Conservation (phyloP, 1,140 invertebrate genomes). For the Pseudomyrmex concolor region DNA sequence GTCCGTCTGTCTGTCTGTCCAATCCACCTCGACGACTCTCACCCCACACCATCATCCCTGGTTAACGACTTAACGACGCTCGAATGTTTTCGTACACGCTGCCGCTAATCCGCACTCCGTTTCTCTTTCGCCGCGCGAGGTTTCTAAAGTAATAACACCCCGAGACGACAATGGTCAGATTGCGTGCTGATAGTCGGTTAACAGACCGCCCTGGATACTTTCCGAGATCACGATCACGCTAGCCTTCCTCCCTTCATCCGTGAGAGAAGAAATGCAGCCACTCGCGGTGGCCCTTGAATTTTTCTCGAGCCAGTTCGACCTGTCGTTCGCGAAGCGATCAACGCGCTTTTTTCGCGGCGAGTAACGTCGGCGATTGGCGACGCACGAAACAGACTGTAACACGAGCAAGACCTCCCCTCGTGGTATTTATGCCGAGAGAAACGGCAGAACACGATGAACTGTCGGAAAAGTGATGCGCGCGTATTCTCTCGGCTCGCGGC, state of each 20-base stretch:
- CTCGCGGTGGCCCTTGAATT: conserved; percentile 56
- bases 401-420: not conserved
- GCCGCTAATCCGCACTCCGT: conserved; percentile 36
- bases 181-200: conserved; percentile 69
- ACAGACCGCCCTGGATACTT: conserved; percentile 23
- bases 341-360: no score
- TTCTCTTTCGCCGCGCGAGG: not conserved
- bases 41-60: not conserved
- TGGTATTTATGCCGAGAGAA: not conserved
- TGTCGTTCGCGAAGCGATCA: conserved; percentile 14
- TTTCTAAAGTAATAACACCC: conserved; percentile 37
- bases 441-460: not conserved
- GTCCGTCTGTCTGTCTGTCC: not conserved
- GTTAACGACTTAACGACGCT: conserved; percentile 37
- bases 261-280: conserved; percentile 21
- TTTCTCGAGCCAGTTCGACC: not conserved
- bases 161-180: conserved; percentile 68
- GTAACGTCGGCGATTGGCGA: not conserved
- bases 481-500: not conserved
- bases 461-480: not conserved
- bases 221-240: conserved; percentile 39
- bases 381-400: not conserved
- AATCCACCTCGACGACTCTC: not conserved
- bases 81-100: conserved; percentile 30
- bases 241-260: not conserved